A percentile compares a stretch with the other conserved stretches of the same genome.
Evolutionary conservation across 2,797 vertebrate genomes (phyloP).

Genomic region (Erpetoichthys calabaricus): DNA sequence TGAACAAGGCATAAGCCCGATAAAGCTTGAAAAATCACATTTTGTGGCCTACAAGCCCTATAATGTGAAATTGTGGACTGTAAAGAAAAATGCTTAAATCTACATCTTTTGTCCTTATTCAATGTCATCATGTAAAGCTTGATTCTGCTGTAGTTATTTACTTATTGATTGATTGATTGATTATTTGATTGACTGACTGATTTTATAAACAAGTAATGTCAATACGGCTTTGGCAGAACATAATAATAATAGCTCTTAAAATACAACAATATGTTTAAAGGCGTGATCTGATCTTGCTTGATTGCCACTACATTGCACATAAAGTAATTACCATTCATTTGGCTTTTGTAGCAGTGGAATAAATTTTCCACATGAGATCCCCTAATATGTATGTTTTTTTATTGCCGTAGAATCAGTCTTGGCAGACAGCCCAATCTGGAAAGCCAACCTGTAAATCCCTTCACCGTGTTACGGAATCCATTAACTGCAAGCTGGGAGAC

Average conservation of each 20-base stretch:
- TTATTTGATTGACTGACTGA: no score
- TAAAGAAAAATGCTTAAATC: no score
- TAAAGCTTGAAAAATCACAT: no score
- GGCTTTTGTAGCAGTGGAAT: constrained; percentile 65
- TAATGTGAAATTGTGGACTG: no score
- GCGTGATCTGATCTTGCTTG: constrained; percentile 66
- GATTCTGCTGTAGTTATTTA: no score
- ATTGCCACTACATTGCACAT: constrained; percentile 63
- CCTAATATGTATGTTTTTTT: constrained; percentile 68
- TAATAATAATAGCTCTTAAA: constrained; percentile 54
- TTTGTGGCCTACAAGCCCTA: no score
- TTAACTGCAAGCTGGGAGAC: constrained; percentile 35
- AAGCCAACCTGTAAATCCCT: constrained; percentile 50
- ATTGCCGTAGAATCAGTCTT: constrained; percentile 60
- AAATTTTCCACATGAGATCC: constrained; percentile 69
- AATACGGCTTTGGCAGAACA: constrained; percentile 13
- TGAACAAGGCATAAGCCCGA: no score
- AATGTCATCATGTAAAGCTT: no score
- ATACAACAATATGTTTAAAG: constrained; percentile 56
- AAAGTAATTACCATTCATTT: constrained; percentile 72
- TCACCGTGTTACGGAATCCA: constrained; percentile 43
- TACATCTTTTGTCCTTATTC: no score
- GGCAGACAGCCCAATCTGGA: constrained; percentile 48
- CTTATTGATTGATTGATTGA: no score
- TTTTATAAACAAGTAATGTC: not conserved